phyloP scores from a whole-genome alignment of 2,888 invertebrate species.

The Troilus luridus region DNA sequence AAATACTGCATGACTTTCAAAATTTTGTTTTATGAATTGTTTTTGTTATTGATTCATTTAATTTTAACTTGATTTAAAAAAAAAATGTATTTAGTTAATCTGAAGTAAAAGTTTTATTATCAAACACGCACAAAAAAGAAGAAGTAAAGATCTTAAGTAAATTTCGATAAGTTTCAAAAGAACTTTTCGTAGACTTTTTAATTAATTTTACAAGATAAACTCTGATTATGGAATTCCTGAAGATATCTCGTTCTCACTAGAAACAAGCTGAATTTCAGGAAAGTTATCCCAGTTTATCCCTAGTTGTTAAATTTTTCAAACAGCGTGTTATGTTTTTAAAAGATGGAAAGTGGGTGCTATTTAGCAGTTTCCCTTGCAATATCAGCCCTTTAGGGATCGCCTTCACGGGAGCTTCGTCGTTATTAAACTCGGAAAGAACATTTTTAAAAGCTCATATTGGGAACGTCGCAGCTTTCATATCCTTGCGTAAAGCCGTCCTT shows the following conservation, averaged over 20 bases:
- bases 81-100: neutral
- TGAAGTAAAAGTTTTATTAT: neutral
- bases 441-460: slow-evolving; percentile 44
- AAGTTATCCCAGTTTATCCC: neutral
- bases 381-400: neutral
- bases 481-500: neutral
- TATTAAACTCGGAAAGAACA: slow-evolving; percentile 42
- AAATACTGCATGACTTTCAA: too few species aligned
- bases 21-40: too few species aligned
- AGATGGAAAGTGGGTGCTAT: neutral
- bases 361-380: slow-evolving; percentile 31
- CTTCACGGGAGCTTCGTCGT: neutral
- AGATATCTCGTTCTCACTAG: neutral
- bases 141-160: neutral
- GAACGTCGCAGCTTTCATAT: slow-evolving; percentile 33
- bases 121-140: neutral
- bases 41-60: neutral
- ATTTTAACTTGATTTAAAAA: neutral
- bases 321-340: slow-evolving; percentile 6
- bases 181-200: neutral
- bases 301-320: neutral
- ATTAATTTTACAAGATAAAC: slow-evolving; percentile 5
- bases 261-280: neutral
- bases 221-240: neutral
- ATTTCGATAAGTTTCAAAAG: neutral